phyloP scores from a whole-genome alignment of 2,113 vertebrate species.

The Prunella fulvescens region DNA sequence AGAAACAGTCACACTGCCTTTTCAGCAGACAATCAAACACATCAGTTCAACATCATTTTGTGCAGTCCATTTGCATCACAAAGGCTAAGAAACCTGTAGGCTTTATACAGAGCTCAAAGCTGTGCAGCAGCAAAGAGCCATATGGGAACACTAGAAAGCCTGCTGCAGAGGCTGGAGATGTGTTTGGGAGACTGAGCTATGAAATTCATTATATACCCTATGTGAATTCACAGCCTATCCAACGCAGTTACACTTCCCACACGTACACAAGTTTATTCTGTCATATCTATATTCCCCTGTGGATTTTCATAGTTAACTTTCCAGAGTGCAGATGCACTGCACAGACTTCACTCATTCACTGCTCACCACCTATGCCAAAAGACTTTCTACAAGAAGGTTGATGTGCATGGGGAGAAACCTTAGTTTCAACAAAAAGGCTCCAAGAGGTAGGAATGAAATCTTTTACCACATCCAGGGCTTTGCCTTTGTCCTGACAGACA shows the following conservation, averaged over 20 bases:
- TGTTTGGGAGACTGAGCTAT: background rate
- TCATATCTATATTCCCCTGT: background rate
- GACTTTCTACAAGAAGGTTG: background rate
- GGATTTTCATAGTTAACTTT: slow-evolving; percentile 26
- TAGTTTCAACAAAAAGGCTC: background rate
- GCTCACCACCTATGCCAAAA: background rate
- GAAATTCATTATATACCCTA: background rate
- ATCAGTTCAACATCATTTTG: background rate
- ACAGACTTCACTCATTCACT: background rate
- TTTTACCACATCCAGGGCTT: slow-evolving; percentile 77
- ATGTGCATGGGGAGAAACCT: background rate
- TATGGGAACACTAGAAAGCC: slow-evolving; percentile 29
- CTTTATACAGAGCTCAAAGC: slow-evolving; percentile 26
- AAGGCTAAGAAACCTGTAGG: slow-evolving; percentile 15
- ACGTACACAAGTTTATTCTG: slow-evolving; percentile 13
- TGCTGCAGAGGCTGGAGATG: slow-evolving; percentile 24
- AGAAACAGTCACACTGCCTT: slow-evolving; percentile 4
- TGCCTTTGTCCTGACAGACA: slow-evolving; percentile 78
- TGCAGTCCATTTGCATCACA: slow-evolving; percentile 47
- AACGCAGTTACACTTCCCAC: slow-evolving; percentile 38
- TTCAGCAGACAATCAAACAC: slow-evolving; percentile 22
- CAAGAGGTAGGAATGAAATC: background rate
- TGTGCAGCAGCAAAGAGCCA: slow-evolving; percentile 20
- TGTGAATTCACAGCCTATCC: slow-evolving; percentile 32
- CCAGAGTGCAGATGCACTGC: background rate